Conservation (phyloP, 2,888 invertebrate species). For the Byasa hedistus region DNA sequence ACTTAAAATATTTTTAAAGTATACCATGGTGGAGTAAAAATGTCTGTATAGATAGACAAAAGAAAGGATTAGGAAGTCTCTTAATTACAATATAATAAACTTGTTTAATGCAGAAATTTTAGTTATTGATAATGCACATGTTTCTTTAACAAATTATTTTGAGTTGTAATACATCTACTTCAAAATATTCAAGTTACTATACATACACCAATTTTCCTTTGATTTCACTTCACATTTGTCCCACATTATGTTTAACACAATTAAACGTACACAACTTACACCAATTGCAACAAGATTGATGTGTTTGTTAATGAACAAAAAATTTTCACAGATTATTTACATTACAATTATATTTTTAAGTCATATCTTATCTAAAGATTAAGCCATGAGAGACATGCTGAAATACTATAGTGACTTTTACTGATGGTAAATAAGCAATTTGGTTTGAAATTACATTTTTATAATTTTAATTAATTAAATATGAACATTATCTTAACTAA, state of each 20-base stretch:
- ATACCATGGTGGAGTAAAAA: no score
- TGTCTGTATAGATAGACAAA: no score
- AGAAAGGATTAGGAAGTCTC: no score
- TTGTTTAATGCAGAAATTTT: no score
- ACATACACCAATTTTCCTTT: background rate
- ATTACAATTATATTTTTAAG: conserved; percentile 26
- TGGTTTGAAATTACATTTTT: no score
- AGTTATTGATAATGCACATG: no score
- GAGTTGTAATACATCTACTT: conserved; percentile 10
- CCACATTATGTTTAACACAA: background rate
- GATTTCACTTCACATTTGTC: no score
- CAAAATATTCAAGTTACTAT: background rate
- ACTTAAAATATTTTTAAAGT: no score
- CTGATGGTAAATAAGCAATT: no score
- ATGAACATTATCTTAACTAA: no score
- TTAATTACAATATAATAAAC: no score
- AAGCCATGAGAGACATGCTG: conserved; percentile 30
- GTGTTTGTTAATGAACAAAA: conserved; percentile 5
- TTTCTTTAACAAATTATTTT: background rate
- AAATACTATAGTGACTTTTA: background rate
- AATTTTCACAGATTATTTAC: background rate
- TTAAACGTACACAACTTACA: background rate
- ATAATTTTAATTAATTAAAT: no score
- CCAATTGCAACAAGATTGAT: background rate
- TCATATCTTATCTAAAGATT: conserved; percentile 61